phyloP scores from a whole-genome alignment of 2,113 vertebrate genomes.

The Rhinopithecus roxellana region DNA sequence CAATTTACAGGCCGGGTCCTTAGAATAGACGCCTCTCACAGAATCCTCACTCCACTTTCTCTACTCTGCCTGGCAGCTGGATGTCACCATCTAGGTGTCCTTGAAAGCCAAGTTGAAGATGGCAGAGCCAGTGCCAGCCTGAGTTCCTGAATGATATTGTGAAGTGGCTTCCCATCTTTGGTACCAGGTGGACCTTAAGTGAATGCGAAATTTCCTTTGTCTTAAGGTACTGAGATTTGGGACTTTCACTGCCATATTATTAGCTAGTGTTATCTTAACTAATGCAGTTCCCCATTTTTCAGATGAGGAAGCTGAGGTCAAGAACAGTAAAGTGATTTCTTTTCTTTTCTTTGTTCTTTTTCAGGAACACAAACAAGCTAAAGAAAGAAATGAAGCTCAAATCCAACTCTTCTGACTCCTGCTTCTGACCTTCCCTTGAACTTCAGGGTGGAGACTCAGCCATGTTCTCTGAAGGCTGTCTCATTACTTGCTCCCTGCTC shows the following conservation, averaged over 20 bases:
- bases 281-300: background rate
- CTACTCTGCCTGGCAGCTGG: background rate
- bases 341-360: background rate
- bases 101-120: background rate
- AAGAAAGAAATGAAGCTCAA: background rate
- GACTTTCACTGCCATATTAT: background rate
- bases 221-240: background rate
- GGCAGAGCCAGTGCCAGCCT: background rate
- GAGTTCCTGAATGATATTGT: background rate
- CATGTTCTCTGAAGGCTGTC: background rate
- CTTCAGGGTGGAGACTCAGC: background rate
- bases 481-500: background rate
- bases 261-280: background rate
- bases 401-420: background rate
- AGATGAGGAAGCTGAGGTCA: background rate
- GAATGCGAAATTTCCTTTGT: background rate
- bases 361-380: background rate
- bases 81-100: background rate
- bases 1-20: background rate
- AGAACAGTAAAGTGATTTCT: background rate
- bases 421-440: background rate
- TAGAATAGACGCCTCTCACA: background rate
- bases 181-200: background rate
- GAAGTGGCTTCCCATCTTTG: no score
- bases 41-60: background rate